Base-by-base conservation (phyloP, 2,113 vertebrate genomes). In the Pontoporia blainvillei region DNA sequence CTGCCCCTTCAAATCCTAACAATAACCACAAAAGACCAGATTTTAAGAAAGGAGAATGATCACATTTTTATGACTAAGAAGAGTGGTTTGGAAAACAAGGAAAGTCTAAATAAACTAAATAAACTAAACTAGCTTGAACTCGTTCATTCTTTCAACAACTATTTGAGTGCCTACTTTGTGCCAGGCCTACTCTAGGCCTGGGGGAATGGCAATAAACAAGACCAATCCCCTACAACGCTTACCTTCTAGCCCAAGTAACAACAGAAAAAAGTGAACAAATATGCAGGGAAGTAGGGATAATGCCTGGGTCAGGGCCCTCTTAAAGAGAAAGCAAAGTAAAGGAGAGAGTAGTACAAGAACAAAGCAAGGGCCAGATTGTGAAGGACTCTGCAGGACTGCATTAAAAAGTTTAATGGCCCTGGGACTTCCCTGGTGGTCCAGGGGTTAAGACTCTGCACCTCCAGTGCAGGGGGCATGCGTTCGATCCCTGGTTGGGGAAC, bases 101-200 rank as follows among this genome's bases (percentile, higher is more conserved):
- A 15, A 86, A 91, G 14, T 64, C 76, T 85, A 95, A 88, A 81
- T 78, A 96, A 95, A 84, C 34, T 27, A 20, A 95, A 91, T 76
- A 96, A 95, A 84, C 34, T 27, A 20, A 95, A 91, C 86, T 54
- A 84, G 61, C 18, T 49, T 73, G 82, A 93, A 94, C 8, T 91
- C 83, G 64, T 69, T 85, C 72, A 72, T 66, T 93, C 81, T 93
- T 92, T 84, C 82, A 84, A 79, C 59, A 96, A 66, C 73, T 69
- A 84, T 41, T 3, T 69, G 27, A 75, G 27, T 25, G 20, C 71
- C 44, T 62, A 79, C 73, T 89, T 72, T 78, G 23, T 66, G n/a
- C 83, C 66, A 78, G 39, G 25, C 41, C 59, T 73, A 27, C 34
- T 46, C 18, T 11, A 94, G 66, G 67, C 31, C 86, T 44, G 3